Conservation (phyloP, 2,113 vertebrate genomes). For the Gobius niger region DNA sequence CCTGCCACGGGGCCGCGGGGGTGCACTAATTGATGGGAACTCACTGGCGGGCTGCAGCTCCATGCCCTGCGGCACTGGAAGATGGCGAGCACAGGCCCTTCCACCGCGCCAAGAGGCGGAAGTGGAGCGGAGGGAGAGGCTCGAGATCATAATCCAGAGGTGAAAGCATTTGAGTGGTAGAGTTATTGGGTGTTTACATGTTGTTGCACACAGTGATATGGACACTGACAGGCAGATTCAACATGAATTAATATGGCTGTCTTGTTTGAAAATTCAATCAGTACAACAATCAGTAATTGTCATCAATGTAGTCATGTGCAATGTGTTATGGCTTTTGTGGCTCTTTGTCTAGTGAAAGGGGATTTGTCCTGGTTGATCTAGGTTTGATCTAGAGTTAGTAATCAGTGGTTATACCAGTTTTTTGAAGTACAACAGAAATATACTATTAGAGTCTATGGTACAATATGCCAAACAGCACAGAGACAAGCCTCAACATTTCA, state of each 20-base stretch:
- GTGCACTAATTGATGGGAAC: conserved; percentile 94
- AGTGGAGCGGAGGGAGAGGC: conserved; percentile 60
- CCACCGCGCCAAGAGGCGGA: conserved; percentile 61
- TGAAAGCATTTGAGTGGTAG: conserved; percentile 53
- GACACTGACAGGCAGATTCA: neutral
- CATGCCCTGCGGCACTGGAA: conserved; percentile 86
- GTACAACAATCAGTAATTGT: neutral
- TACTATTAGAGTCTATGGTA: no score
- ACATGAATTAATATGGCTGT: neutral
- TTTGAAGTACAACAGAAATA: no score
- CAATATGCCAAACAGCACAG: no score
- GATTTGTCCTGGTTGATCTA: no score
- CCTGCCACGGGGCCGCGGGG: conserved; percentile 84
- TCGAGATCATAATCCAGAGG: conserved; percentile 62
- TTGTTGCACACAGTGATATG: conserved; percentile 22
- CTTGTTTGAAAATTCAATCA: neutral
- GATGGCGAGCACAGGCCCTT: conserved; percentile 73
- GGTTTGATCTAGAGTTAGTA: no score
- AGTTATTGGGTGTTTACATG: conserved; percentile 43
- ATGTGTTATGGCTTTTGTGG: no score
- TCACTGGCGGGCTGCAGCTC: conserved; percentile 82
- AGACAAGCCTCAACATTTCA: no score
- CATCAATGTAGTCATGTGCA: no score
- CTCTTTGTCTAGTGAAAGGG: no score
- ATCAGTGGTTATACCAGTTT: no score